Percentiles rank a stretch among this genome's conserved stretches.
Conservation (phyloP, 1,140 invertebrate genomes). For the Meteorus sp. region DNA sequence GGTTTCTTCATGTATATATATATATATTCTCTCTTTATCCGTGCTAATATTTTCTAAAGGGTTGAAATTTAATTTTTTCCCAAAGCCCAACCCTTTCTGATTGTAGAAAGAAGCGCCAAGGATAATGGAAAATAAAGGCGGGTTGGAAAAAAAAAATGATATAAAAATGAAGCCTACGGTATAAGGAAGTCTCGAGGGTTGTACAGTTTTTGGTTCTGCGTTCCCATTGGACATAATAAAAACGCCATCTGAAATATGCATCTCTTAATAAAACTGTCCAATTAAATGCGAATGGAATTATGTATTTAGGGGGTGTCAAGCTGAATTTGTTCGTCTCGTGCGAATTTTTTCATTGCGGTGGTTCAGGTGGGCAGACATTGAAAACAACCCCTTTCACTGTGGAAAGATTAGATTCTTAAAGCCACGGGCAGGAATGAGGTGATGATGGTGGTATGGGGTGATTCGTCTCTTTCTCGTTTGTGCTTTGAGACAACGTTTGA, state of each 20-base stretch:
- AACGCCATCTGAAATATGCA: conserved; percentile 60
- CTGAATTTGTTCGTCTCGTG: conserved; percentile 31
- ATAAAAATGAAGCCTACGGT: too few species aligned
- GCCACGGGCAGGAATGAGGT: conserved; percentile 2
- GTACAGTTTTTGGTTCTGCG: conserved; percentile 7
- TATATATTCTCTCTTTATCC: conserved; percentile 26
- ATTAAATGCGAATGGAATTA: conserved; percentile 58
- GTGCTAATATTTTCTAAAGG: conserved; percentile 54
- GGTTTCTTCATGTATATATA: conserved; percentile 45
- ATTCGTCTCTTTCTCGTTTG: conserved; percentile 5
- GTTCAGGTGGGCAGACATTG: conserved; percentile 27
- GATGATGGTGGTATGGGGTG: not conserved
- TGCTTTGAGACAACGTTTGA: conserved; percentile 21
- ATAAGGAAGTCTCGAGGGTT: not conserved
- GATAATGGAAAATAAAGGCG: conserved; percentile 14
- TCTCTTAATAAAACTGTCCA: conserved; percentile 60
- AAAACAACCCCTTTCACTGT: conserved; percentile 31
- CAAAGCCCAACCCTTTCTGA: conserved; percentile 21
- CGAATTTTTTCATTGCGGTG: conserved; percentile 21
- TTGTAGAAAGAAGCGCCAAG: conserved; percentile 2
- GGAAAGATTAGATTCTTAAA: conserved; percentile 46
- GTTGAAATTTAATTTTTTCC: conserved; percentile 56
- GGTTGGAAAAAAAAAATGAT: conserved; percentile 7
- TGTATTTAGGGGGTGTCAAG: conserved; percentile 51
- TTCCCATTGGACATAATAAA: conserved; percentile 57